Percentiles rank a stretch among this genome's conserved stretches.
These are phyloP conservation scores for Thinocorus orbignyianus DNA, from an alignment of 2,113 vertebrate species.

Conservation along the genomic window DNA sequence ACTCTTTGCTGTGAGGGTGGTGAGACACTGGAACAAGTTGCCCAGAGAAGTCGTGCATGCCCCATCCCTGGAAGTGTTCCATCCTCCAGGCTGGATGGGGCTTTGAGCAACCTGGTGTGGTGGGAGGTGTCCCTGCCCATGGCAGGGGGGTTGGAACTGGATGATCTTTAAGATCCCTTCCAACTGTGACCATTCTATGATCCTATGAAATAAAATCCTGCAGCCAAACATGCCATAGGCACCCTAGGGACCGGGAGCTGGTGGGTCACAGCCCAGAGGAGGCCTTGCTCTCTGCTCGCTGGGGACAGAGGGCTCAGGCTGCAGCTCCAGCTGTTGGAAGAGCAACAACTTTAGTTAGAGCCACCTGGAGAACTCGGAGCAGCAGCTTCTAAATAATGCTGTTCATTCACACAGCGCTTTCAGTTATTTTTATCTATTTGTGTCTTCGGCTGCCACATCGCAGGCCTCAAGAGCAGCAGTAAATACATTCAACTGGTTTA, in stretches of 20 bases:
- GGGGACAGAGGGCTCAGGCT: background rate
- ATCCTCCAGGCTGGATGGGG: no score
- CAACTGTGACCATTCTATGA: no score
- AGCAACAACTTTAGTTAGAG: background rate
- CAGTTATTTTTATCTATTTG: background rate
- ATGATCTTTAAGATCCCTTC: no score
- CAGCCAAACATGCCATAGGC: background rate
- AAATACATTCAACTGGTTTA: conserved; percentile 3
- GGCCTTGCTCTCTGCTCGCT: background rate
- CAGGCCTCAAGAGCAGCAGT: background rate
- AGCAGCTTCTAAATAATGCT: background rate
- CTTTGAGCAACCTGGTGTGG: no score
- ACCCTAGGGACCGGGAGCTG: background rate
- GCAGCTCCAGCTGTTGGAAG: no score
- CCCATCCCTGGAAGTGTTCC: no score
- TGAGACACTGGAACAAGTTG: no score
- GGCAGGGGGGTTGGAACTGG: no score
- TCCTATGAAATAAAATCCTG: background rate
- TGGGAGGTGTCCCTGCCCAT: no score
- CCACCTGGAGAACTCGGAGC: background rate
- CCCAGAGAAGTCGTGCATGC: no score
- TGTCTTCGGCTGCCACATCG: background rate
- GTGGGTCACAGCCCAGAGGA: background rate
- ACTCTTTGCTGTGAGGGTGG: no score
- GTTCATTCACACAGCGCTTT: conserved; percentile 2